Evolutionary conservation across 2,113 vertebrate genomes (phyloP).

Genomic region (Furnarius figulus): DNA sequence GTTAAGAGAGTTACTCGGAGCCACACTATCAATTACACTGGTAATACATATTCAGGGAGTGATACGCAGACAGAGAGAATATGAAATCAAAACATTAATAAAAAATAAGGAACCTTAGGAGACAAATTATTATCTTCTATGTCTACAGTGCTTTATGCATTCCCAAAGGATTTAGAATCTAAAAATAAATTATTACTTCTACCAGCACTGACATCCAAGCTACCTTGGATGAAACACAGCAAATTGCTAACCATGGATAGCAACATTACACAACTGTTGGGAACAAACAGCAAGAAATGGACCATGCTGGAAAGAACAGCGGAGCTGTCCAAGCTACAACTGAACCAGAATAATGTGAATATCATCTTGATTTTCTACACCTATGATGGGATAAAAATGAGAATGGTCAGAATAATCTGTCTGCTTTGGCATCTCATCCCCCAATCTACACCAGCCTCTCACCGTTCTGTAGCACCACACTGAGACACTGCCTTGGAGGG

Average conservation of each 20-base stretch:
- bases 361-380: background rate
- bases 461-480: background rate
- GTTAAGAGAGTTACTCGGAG: slow-evolving; percentile 26
- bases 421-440: background rate
- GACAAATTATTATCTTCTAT: slow-evolving; percentile 33
- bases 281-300: background rate
- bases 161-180: background rate
- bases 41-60: slow-evolving; percentile 38
- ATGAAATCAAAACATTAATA: slow-evolving; percentile 52
- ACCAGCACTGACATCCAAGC: background rate
- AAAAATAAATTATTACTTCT: slow-evolving; percentile 34
- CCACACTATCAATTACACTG: slow-evolving; percentile 32
- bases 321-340: background rate
- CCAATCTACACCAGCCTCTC: background rate
- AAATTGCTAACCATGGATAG: background rate
- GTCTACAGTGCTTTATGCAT: background rate
- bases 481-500: background rate
- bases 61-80: slow-evolving; percentile 32
- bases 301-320: background rate
- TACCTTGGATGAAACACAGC: slow-evolving; percentile 24
- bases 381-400: background rate
- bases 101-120: slow-evolving; percentile 44
- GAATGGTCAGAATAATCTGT: background rate
- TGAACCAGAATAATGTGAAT: background rate
- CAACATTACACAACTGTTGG: background rate